Evolutionary conservation across 1,140 invertebrate genomes (phyloP).

Genomic region (Drosophila kohkoa): DNA sequence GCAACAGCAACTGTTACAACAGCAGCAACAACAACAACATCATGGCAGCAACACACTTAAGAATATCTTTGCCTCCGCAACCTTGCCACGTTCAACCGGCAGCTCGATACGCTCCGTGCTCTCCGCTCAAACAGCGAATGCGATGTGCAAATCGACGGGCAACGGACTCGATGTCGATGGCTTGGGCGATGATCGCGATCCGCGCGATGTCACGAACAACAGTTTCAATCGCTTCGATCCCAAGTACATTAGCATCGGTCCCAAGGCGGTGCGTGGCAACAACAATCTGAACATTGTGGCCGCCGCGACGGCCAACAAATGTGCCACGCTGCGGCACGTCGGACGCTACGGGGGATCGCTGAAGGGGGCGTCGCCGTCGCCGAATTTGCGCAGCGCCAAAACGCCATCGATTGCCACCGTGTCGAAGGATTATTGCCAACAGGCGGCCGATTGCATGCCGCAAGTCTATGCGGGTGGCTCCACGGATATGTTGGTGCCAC

Average conservation of each 20-base stretch:
- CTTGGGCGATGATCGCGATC: constrained; percentile 77
- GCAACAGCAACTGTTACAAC: constrained; percentile 42
- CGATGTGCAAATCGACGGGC: constrained; percentile 77
- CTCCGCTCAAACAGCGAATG: constrained; percentile 73
- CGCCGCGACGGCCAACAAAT: constrained; percentile 73
- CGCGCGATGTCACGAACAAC: constrained; percentile 83
- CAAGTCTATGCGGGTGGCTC: constrained; percentile 60
- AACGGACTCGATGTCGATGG: constrained; percentile 66
- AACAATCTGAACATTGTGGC: constrained; percentile 79
- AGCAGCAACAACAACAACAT: constrained; percentile 50
- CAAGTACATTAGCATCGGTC: constrained; percentile 87
- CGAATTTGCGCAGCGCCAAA: constrained; percentile 80
- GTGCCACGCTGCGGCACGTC: constrained; percentile 81
- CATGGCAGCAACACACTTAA: constrained; percentile 75
- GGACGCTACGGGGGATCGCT: constrained; percentile 85
- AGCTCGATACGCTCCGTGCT: constrained; percentile 80
- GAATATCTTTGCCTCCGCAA: constrained; percentile 80
- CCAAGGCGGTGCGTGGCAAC: constrained; percentile 86
- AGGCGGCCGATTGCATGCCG: constrained; percentile 80
- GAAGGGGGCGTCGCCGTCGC: constrained; percentile 79
- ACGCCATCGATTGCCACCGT: constrained; percentile 84
- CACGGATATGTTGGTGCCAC: constrained; percentile 60
- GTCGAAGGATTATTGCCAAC: constrained; percentile 83
- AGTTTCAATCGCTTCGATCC: constrained; percentile 88
- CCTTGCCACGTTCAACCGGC: constrained; percentile 77